These are phyloP conservation scores for Trilocha varians DNA, from an alignment of 2,888 invertebrate species.

Conservation along the genomic window DNA sequence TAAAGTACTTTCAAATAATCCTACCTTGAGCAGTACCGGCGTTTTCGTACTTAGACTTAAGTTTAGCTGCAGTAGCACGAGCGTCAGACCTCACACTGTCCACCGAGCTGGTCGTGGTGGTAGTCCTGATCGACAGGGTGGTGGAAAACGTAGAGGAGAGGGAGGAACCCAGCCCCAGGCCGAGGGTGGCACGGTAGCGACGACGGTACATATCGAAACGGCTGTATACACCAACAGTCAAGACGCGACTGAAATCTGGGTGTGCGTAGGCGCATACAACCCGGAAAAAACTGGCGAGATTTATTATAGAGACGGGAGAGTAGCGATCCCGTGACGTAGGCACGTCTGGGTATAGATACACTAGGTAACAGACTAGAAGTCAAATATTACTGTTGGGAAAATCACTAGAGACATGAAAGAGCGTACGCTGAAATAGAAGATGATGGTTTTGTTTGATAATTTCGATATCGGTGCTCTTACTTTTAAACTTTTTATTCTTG, in stretches of 20 bases:
- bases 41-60: conserved; percentile 64
- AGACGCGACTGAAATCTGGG: conserved; percentile 40
- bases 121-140: conserved; percentile 54
- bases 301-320: conserved; percentile 42
- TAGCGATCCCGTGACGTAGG: not conserved
- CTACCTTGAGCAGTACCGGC: conserved; percentile 67
- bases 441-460: no score
- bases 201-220: conserved; percentile 55
- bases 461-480: no score
- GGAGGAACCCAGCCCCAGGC: conserved; percentile 58
- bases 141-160: conserved; percentile 55
- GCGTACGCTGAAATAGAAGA: no score
- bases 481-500: no score
- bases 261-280: conserved; percentile 49
- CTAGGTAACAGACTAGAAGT: no score
- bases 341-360: not conserved
- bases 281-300: conserved; percentile 56
- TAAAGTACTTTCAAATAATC: conserved; percentile 21
- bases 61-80: conserved; percentile 62
- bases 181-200: conserved; percentile 62
- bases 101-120: conserved; percentile 35
- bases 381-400: no score
- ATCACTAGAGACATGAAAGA: no score
- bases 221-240: conserved; percentile 34
- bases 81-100: conserved; percentile 61